phyloP scores from a whole-genome alignment of 2,113 vertebrate genomes.

The Dicentrarchus labrax region DNA sequence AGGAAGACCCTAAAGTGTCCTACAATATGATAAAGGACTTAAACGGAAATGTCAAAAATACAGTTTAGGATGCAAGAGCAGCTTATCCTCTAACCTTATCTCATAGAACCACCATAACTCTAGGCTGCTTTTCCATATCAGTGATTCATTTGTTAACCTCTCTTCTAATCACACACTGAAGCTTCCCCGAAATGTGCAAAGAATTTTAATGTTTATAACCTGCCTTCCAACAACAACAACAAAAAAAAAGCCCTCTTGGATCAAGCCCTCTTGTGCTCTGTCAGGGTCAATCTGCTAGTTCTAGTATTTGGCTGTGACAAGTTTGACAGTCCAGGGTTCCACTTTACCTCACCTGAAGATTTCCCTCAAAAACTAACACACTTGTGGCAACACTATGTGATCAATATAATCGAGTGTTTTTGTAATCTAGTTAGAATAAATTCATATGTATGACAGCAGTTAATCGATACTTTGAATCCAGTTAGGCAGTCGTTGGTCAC shows the following conservation, averaged over 20 bases:
- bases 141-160: conserved; percentile 56
- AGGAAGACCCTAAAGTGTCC: conserved; percentile 27
- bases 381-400: conserved; percentile 4
- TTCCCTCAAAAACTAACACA: neutral
- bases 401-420: conserved; percentile 14
- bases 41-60: conserved; percentile 41
- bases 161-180: conserved; percentile 46
- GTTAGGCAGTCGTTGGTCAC: neutral
- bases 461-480: conserved; percentile 17
- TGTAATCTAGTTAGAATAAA: conserved; percentile 25
- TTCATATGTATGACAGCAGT: neutral
- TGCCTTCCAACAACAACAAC: too few relatives aligned
- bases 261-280: neutral
- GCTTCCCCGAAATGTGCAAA: conserved; percentile 28
- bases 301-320: conserved; percentile 5
- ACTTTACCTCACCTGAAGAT: neutral
- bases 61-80: conserved; percentile 38
- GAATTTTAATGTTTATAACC: conserved; percentile 30
- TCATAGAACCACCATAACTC: conserved; percentile 51
- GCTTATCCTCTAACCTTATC: conserved; percentile 65
- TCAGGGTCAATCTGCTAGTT: neutral
- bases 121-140: conserved; percentile 57
- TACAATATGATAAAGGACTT: conserved; percentile 47
- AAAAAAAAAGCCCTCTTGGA: neutral
- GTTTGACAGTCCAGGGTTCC: neutral